phyloP scores from a whole-genome alignment of 2,113 vertebrate genomes.

The Chionis minor region DNA sequence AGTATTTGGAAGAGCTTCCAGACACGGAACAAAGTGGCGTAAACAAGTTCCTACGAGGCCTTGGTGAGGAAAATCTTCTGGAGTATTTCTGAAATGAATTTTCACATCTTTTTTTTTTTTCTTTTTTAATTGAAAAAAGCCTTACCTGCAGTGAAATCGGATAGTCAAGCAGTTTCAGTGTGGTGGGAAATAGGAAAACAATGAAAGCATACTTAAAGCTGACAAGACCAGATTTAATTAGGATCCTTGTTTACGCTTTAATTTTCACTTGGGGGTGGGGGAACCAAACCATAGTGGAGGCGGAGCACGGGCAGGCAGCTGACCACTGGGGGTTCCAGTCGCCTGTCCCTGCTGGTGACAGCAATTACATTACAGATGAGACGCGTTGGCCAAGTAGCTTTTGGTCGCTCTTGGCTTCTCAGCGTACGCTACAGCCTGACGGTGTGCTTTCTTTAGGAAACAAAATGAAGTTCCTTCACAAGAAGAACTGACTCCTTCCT shows the following conservation, averaged over 20 bases:
- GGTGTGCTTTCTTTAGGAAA: slow-evolving; percentile 78
- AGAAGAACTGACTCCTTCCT: slow-evolving; percentile 87
- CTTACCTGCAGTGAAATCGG: not conserved
- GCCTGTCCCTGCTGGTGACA: not conserved
- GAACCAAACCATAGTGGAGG: rapidly evolving
- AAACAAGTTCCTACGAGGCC: slow-evolving; percentile 96
- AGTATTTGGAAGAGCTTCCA: slow-evolving; percentile 96
- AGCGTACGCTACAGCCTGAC: not conserved
- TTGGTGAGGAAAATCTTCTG: slow-evolving; percentile 80
- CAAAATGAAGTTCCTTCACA: slow-evolving; percentile 99
- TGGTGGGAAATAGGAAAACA: not conserved
- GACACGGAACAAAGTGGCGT: slow-evolving; percentile 97
- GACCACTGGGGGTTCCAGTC: not conserved
- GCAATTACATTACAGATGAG: too few species aligned
- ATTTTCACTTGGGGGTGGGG: not conserved
- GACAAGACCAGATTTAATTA: not conserved
- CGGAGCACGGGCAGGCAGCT: not conserved
- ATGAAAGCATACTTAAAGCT: not conserved
- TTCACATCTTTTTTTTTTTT: rapidly evolving
- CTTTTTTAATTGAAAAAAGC: not conserved
- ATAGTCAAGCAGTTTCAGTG: not conserved
- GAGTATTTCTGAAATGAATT: not conserved
- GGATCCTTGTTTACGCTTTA: not conserved
- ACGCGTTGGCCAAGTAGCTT: not conserved
- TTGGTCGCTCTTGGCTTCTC: not conserved